phyloP scores from a whole-genome alignment of 2,797 vertebrate species.

The Acanthiza pusilla region DNA sequence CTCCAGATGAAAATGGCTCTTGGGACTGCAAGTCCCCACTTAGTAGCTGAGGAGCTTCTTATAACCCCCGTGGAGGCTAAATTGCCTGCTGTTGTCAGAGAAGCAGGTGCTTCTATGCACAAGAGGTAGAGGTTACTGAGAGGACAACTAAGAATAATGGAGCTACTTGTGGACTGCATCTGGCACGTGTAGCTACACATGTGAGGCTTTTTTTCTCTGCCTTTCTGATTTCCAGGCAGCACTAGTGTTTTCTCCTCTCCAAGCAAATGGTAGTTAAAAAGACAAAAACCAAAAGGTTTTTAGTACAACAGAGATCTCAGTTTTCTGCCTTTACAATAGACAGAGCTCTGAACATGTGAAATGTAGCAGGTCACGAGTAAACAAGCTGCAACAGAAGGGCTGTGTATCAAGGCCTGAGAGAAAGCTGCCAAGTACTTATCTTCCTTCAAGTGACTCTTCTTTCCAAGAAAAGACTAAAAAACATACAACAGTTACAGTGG shows the following conservation, averaged over 20 bases:
- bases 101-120: slow-evolving; percentile 1
- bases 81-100: not conserved
- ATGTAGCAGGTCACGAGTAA: not conserved
- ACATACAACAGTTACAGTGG: not conserved
- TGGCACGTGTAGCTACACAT: not conserved
- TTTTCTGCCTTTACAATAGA: not conserved
- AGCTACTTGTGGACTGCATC: not conserved
- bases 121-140: slow-evolving; percentile 15
- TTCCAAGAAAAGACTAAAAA: not conserved
- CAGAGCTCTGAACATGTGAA: not conserved
- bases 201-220: not conserved
- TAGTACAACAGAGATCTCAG: not conserved
- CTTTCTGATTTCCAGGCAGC: not conserved
- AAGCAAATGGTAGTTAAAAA: not conserved
- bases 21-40: not conserved
- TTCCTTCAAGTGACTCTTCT: not conserved
- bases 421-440: not conserved
- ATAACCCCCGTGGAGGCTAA: not conserved
- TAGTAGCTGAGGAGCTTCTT: not conserved
- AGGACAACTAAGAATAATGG: not conserved
- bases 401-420: not conserved
- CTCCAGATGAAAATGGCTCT: not conserved
- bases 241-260: not conserved
- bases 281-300: not conserved
- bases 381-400: not conserved